phyloP scores from a whole-genome alignment of 35 echinoderm and acorn worm species.

The Patiria miniata region DNA sequence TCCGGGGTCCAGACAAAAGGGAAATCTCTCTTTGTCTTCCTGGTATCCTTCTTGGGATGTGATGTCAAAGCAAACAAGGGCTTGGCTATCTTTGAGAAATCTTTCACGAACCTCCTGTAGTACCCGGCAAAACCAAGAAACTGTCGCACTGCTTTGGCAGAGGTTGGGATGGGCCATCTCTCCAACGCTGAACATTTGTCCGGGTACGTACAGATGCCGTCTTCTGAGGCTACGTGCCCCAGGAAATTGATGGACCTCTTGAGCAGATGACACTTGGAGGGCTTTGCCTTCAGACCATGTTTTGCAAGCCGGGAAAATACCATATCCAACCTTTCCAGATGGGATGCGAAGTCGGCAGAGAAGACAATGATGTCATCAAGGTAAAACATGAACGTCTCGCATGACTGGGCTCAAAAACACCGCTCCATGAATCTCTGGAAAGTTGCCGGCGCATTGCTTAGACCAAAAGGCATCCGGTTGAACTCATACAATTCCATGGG shows the following conservation, averaged over 20 bases:
- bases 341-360: constrained; percentile 33
- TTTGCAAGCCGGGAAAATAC: constrained; percentile 48
- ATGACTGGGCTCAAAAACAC: constrained; percentile 51
- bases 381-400: constrained; percentile 31
- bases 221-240: constrained; percentile 50
- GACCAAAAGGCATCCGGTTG: too few species aligned
- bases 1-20: too few species aligned
- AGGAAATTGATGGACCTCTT: constrained; percentile 49
- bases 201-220: constrained; percentile 57
- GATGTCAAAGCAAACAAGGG: too few species aligned
- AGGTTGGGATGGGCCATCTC: constrained; percentile 37
- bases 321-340: constrained; percentile 23
- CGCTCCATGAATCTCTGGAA: too few species aligned
- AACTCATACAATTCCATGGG: too few species aligned
- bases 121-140: too few species aligned
- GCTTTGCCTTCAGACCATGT: constrained; percentile 68
- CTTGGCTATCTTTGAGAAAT: too few species aligned
- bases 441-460: too few species aligned
- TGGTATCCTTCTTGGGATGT: too few species aligned
- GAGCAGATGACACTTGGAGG: constrained; percentile 43
- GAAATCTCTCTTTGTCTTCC: too few species aligned
- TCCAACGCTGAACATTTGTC: constrained; percentile 46
- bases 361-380: constrained; percentile 72
- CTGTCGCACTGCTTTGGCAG: constrained; percentile 31
- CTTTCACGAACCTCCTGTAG: too few species aligned